Evolutionary conservation across 2,888 invertebrate genomes (phyloP).

Genomic region (Leptinotarsa haldemani): DNA sequence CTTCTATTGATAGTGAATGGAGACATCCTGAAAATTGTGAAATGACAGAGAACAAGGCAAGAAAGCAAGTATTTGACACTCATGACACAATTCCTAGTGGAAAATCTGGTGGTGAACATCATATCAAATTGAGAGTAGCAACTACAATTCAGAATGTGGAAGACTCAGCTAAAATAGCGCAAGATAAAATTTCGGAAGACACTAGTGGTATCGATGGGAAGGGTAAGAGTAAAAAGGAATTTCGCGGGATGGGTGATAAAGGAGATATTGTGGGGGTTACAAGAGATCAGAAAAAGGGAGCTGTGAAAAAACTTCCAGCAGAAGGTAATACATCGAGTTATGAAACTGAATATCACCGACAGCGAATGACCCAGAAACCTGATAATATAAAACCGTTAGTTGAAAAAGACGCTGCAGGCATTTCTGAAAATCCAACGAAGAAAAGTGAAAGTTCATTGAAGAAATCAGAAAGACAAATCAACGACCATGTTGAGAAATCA

Average conservation of each 20-base stretch:
- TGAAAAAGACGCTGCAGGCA: neutral
- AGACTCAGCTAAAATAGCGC: conserved; percentile 29
- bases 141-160: conserved; percentile 44
- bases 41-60: no score
- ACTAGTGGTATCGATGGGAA: neutral
- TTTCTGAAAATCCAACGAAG: conserved; percentile 26
- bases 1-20: conserved; percentile 40
- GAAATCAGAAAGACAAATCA: conserved; percentile 38
- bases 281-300: no score
- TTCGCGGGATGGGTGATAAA: no score
- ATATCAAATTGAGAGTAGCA: conserved; percentile 34
- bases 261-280: no score
- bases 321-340: neutral
- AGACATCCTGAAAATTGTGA: neutral
- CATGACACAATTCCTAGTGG: no score
- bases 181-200: neutral
- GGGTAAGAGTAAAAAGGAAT: no score
- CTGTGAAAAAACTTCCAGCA: neutral
- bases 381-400: neutral
- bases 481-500: conserved; percentile 21
- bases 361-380: neutral
- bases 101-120: conserved; percentile 11
- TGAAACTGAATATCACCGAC: neutral
- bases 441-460: conserved; percentile 35
- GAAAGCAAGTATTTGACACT: no score